A percentile compares a stretch with the other conserved stretches of the same genome.
Conservation (phyloP, 1,140 invertebrate species). For the Diachasmimorpha longicaudata region DNA sequence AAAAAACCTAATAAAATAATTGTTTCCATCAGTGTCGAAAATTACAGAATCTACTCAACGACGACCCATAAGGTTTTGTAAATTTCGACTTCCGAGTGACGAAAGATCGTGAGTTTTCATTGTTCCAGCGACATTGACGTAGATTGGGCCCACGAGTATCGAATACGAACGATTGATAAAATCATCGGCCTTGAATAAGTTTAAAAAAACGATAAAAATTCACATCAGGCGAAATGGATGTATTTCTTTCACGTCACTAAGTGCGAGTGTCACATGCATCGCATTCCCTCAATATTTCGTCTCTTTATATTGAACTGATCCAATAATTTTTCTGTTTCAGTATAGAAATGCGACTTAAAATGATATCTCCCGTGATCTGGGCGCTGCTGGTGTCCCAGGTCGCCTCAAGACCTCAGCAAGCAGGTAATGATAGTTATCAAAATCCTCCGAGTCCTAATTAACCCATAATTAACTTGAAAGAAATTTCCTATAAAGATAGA, state of each 20-base stretch:
- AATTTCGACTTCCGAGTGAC: not conserved
- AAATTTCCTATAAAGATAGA: too few relatives aligned
- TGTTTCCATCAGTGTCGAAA: too few relatives aligned
- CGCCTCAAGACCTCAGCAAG: slow-evolving; percentile 50
- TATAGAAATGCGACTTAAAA: slow-evolving; percentile 50
- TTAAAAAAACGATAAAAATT: slow-evolving; percentile 4
- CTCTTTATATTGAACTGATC: not conserved
- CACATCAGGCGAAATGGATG: not conserved
- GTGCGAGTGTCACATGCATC: not conserved
- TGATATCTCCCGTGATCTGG: slow-evolving; percentile 40
- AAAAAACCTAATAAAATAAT: too few relatives aligned
- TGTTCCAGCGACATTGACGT: not conserved
- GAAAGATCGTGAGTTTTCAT: not conserved
- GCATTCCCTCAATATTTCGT: not conserved
- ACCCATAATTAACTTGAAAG: not conserved
- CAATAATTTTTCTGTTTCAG: slow-evolving; percentile 47
- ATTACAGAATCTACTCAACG: too few relatives aligned
- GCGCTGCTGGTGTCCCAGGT: slow-evolving; percentile 46
- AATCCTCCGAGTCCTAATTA: not conserved
- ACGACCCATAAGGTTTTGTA: too few relatives aligned
- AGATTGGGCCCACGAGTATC: not conserved
- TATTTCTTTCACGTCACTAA: not conserved
- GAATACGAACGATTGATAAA: slow-evolving; percentile 7
- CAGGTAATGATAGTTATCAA: slow-evolving; percentile 38
- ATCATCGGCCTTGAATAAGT: not conserved